Evolutionary conservation across 2,113 vertebrate species (phyloP), one percentile per base, ranked within the genome.

Genomic region (Uria aalge): DNA sequence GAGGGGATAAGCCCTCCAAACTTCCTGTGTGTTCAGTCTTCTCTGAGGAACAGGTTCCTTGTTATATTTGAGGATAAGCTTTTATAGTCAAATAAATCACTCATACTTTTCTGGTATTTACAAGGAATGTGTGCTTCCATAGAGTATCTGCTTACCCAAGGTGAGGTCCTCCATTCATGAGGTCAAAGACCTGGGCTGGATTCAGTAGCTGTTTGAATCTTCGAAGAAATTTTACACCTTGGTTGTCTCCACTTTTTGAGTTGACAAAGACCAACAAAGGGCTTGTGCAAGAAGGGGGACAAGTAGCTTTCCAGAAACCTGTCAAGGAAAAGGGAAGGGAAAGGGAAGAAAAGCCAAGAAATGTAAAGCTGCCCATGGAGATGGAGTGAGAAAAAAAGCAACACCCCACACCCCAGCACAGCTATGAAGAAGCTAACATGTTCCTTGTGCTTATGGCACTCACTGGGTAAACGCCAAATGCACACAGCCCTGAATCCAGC

Each of bases 261-360:
- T 99, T 99, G 74, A 99, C 99, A 15, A 99, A 99, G 48, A 99
- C 99, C 94, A 99, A 94, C 89, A 99, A 97, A 15, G 99, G 99
- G 79, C 99, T 99, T 60, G 99, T 99, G 96, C 99, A 99, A 82
- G 99, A 99, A 0, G 99, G 99, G 2, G 99, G 99, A 81, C 99
- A 99, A 6, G 99, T 99, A 29, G 99, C 99, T 97, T 99, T 99
- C 99, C 99, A 99, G 98, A 99, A 99, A 34, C 99, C 99, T 99
- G 69, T n/a, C 4, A 0, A 17, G n/a, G 20, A 52, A 89, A 91
- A 63, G 17, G 12, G 38, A 75, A 66, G n/a, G 18, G 19, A 63
- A 36, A 45, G 12, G 19, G n/a, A 91, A 9, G 27, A 14, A 71
- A 85, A 85, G 23, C 6, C 50, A 64, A 52, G 45, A 91, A 36